Evolutionary conservation across 2,888 invertebrate genomes (phyloP), one percentile per base, ranked within the genome.

Genomic region (Aricia artaxerxes): DNA sequence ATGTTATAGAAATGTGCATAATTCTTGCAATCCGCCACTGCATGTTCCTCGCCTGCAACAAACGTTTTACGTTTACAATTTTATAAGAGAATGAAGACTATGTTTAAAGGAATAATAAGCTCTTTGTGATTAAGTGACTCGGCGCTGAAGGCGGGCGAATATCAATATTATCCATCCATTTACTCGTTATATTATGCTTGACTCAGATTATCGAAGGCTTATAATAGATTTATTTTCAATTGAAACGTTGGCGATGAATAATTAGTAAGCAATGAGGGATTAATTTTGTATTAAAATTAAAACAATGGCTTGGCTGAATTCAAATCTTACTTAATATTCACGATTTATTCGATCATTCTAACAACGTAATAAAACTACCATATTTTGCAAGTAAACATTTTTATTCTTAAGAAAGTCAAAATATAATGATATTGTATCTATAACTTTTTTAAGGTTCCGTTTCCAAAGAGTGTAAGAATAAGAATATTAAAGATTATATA

Each of bases 31-130:
- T 88, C 83, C 91, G 88, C 81, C 89, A 87, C 88, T 91, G 89
- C 94, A 94, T 94, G 88, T 87, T 91, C 81, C 84, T 87, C 82
- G 90, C 91, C 94, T 94, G 94, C 82, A 94, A 94, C 94, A 94
- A 94, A 82, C 31, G 5, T 69, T 64, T 35, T 13, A 38, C 5
- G 13, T 35, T 69, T 35, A 38, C 6, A 82, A 35, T 35, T 64
- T 69, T 64, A 64, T 64, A 31, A 64, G 64, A 24, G 64, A 64
- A 64, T 64, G 31, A 64, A 38, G 69, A 35, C 64, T 64, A 31
- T 13, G 35, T 5, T 35, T 35, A 35, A 69, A 35, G 69, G 35
- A 35, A 35, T 69, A 69, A 69, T 69, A 69, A 16, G 69, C 69
- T 64, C 11, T 69, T 69, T 38, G 69, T 69, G 35, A 38, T 69